Conservation (phyloP, 2,113 vertebrate species). For the Solenodon paradoxus region DNA sequence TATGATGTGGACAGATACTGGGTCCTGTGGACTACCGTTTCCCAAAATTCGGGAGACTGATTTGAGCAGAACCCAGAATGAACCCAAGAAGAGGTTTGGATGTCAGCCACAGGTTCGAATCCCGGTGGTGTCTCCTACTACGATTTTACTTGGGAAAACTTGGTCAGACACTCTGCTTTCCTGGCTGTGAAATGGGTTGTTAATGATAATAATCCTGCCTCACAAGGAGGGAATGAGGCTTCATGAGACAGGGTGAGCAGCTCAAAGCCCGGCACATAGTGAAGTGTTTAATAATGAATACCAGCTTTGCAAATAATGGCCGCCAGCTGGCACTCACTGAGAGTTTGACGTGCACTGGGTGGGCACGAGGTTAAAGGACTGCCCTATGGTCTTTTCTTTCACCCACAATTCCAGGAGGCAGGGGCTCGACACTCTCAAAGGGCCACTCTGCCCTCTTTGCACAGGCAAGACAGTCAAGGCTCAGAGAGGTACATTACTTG, state of each 20-base stretch:
- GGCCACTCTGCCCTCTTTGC: background rate
- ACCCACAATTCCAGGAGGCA: background rate
- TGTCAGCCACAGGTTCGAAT: background rate
- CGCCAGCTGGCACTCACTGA: background rate
- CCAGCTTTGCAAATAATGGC: background rate
- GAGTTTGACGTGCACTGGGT: background rate
- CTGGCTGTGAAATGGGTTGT: background rate
- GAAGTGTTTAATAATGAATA: background rate
- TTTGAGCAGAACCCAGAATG: background rate
- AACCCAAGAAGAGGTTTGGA: background rate
- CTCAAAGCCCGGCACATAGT: background rate
- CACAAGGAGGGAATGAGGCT: background rate
- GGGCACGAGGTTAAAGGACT: background rate
- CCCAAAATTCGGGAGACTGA: background rate
- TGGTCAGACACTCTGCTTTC: background rate
- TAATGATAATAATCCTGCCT: background rate
- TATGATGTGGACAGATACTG: no score
- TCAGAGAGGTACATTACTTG: background rate
- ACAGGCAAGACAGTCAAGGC: background rate
- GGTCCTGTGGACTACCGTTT: background rate
- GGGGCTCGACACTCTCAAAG: rapidly evolving
- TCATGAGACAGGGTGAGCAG: rapidly evolving
- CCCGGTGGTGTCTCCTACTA: background rate
- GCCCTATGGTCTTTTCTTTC: background rate
- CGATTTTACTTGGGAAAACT: background rate